These are phyloP conservation scores for Hiodon tergisus DNA, from an alignment of 2,113 vertebrate species.

Conservation along the genomic window DNA sequence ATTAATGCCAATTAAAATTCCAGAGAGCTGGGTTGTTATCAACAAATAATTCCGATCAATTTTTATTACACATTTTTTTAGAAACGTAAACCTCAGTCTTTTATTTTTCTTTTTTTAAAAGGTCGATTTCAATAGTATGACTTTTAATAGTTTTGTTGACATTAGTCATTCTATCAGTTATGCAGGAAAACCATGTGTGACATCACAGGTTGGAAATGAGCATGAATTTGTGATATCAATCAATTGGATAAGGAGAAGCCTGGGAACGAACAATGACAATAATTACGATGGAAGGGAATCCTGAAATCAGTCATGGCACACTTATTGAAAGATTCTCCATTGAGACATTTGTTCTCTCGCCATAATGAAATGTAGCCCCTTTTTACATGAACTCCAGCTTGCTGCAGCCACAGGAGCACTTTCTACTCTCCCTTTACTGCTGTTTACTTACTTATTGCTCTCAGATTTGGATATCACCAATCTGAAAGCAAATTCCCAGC, in stretches of 20 bases:
- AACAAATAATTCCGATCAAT: no score
- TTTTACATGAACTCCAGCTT: not conserved
- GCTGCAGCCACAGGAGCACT: slow-evolving; percentile 3
- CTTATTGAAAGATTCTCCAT: slow-evolving; percentile 39
- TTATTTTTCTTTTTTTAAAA: slow-evolving; percentile 16
- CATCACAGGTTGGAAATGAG: slow-evolving; percentile 30
- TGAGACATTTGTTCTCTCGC: slow-evolving; percentile 31
- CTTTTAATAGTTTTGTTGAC: slow-evolving; percentile 41
- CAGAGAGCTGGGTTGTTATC: no score
- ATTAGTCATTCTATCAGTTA: slow-evolving; percentile 37
- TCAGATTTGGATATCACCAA: not conserved
- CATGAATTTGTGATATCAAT: slow-evolving; percentile 55
- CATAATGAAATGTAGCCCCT: slow-evolving; percentile 37
- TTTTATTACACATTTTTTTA: no score
- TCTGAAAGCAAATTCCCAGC: slow-evolving; percentile 25
- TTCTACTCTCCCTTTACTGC: slow-evolving; percentile 6
- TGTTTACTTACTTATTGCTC: slow-evolving; percentile 3
- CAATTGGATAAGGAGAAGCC: slow-evolving; percentile 52
- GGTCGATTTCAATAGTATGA: slow-evolving; percentile 32
- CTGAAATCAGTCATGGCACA: slow-evolving; percentile 47
- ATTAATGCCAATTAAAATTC: no score
- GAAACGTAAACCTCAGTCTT: no score
- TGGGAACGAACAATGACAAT: slow-evolving; percentile 53
- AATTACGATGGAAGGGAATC: slow-evolving; percentile 51
- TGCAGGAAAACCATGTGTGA: slow-evolving; percentile 14